Percentiles rank a stretch among this genome's conserved stretches.
These are phyloP conservation scores for Philonicus albiceps DNA, from an alignment of 2,888 invertebrate genomes.

Conservation along the genomic window DNA sequence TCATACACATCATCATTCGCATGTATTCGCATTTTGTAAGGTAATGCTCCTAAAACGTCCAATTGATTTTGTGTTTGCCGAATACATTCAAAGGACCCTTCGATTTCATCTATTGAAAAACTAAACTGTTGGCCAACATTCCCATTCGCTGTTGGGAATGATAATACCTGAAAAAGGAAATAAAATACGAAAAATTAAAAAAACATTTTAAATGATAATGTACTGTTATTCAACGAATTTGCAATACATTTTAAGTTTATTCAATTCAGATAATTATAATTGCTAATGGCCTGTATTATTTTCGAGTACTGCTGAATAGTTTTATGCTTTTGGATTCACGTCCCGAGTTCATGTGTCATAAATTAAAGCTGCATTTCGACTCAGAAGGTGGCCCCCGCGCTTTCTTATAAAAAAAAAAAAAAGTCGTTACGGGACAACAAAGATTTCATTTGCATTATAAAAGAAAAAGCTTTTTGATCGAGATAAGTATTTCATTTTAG, in stretches of 20 bases:
- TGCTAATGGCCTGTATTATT: neutral
- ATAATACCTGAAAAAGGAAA: conserved; percentile 71
- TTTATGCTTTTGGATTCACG: neutral
- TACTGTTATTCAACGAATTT: neutral
- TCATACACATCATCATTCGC: conserved; percentile 97
- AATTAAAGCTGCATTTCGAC: neutral
- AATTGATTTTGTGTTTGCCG: conserved; percentile 74
- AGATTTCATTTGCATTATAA: neutral
- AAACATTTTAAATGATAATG: neutral
- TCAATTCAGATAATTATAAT: neutral
- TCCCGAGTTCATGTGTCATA: neutral
- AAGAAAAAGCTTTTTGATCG: neutral
- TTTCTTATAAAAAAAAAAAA: neutral
- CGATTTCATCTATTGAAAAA: conserved; percentile 71
- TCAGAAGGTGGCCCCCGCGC: neutral
- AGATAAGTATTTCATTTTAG: neutral
- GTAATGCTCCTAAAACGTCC: conserved; percentile 85
- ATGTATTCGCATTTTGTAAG: conserved; percentile 88
- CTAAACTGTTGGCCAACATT: conserved; percentile 59
- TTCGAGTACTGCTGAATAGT: neutral
- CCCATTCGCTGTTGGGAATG: conserved; percentile 71
- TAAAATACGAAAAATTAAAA: conserved; percentile 49
- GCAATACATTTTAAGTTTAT: neutral
- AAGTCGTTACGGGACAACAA: neutral
- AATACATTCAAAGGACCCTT: conserved; percentile 93